Percentiles rank a stretch among this genome's conserved stretches.
Conservation (phyloP, 2,113 vertebrate genomes). For the Chaetodon auriga region DNA sequence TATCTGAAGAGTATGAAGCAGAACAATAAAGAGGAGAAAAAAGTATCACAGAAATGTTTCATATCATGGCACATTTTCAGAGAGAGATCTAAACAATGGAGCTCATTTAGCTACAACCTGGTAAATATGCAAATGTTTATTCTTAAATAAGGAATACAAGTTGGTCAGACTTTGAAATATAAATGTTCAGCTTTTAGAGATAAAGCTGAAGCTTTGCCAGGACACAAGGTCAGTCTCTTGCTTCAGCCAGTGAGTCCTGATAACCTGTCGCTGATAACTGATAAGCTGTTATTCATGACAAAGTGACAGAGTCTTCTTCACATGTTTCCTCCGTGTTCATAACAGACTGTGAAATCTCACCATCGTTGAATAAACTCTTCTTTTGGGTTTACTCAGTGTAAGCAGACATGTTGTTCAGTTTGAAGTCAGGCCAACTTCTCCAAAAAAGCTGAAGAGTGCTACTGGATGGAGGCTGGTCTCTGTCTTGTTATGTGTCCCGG, state of each 20-base stretch:
- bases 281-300: too few relatives aligned
- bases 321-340: background rate
- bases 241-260: background rate
- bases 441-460: background rate
- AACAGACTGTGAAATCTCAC: background rate
- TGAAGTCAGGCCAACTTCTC: too few relatives aligned
- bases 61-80: background rate
- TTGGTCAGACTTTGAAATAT: background rate
- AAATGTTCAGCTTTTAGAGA: background rate
- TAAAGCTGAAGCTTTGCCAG: too few relatives aligned
- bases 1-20: too few relatives aligned
- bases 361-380: background rate
- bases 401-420: too few relatives aligned
- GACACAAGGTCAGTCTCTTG: background rate
- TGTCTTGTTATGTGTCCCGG: background rate
- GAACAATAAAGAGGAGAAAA: background rate
- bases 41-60: background rate
- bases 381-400: background rate
- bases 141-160: background rate
- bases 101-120: background rate
- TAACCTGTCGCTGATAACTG: background rate
- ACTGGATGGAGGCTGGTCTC: background rate
- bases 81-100: background rate
- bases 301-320: background rate
- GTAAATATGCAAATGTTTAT: background rate